A percentile compares a stretch with the other conserved stretches of the same genome.
Evolutionary conservation across 2,888 invertebrate species (phyloP).

Genomic region (Latheticus oryzae): DNA sequence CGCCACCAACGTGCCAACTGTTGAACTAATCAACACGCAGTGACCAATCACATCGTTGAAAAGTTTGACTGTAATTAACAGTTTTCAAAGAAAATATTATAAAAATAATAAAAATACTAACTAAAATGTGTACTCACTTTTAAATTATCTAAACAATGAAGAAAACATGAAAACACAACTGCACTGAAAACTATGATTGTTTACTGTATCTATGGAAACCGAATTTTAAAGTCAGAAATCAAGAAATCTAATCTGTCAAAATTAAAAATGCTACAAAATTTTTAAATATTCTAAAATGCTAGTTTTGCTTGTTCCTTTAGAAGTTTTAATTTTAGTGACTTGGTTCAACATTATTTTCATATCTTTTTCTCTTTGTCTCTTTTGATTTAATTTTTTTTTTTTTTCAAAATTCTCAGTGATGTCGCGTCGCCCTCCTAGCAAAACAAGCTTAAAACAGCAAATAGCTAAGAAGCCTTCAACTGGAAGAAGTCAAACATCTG

Average conservation of each 20-base stretch:
- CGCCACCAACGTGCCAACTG: conserved; percentile 59
- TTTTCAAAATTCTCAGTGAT: conserved; percentile 19
- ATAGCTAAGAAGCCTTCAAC: neutral
- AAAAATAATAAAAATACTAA: too few relatives aligned
- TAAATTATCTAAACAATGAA: too few relatives aligned
- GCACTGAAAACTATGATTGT: too few relatives aligned
- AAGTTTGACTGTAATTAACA: too few relatives aligned
- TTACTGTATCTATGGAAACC: too few relatives aligned
- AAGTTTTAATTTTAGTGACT: conserved; percentile 34
- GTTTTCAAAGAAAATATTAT: too few relatives aligned
- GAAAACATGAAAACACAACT: too few relatives aligned
- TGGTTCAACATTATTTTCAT: conserved; percentile 35
- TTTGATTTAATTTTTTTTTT: conserved; percentile 7
- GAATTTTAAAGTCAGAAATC: too few relatives aligned
- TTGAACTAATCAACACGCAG: conserved; percentile 57
- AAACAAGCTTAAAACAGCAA: conserved; percentile 13
- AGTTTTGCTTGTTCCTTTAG: conserved; percentile 20
- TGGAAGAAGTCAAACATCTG: conserved; percentile 5
- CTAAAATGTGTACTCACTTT: too few relatives aligned
- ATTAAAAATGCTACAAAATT: too few relatives aligned
- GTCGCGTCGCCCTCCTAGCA: conserved; percentile 12
- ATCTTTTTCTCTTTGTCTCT: conserved; percentile 16
- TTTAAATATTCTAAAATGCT: too few relatives aligned
- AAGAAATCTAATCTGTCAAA: too few relatives aligned
- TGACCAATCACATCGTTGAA: conserved; percentile 20